Evolutionary conservation across 2,888 invertebrate genomes (phyloP).

Genomic region (Synergus umbraculus): DNA sequence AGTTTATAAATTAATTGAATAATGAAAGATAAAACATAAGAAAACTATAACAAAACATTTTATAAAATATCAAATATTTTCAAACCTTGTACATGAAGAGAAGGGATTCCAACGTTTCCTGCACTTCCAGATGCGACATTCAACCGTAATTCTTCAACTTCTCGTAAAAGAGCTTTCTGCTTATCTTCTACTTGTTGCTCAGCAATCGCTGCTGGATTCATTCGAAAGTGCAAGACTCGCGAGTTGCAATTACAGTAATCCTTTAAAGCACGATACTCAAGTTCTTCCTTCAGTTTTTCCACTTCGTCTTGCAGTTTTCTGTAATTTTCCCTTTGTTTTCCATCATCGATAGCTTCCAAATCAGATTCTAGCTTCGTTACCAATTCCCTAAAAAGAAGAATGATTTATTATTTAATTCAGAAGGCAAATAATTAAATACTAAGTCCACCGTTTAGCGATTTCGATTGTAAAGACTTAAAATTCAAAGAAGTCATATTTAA

Average conservation of each 20-base stretch:
- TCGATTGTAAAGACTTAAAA: not conserved
- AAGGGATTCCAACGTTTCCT: slow-evolving; percentile 58
- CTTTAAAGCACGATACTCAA: slow-evolving; percentile 82
- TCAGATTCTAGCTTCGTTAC: slow-evolving; percentile 83
- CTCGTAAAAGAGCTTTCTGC: slow-evolving; percentile 70
- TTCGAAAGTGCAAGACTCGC: slow-evolving; percentile 82
- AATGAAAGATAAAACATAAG: too few relatives aligned
- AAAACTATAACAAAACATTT: too few relatives aligned
- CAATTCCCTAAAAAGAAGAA: slow-evolving; percentile 78
- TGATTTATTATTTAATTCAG: not conserved
- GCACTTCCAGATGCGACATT: slow-evolving; percentile 79
- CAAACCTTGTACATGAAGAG: slow-evolving; percentile 70
- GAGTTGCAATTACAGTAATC: slow-evolving; percentile 79
- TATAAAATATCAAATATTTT: slow-evolving; percentile 11
- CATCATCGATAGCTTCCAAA: slow-evolving; percentile 74
- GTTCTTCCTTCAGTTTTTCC: slow-evolving; percentile 78
- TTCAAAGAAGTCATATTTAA: not conserved
- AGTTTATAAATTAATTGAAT: too few relatives aligned
- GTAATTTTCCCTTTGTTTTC: slow-evolving; percentile 68
- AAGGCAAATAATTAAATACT: not conserved
- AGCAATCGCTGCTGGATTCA: slow-evolving; percentile 87
- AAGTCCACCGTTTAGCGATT: not conserved
- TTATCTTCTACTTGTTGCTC: slow-evolving; percentile 82
- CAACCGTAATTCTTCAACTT: slow-evolving; percentile 84
- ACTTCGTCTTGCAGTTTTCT: slow-evolving; percentile 77